These are phyloP conservation scores for Ichneumoninae sp. DNA, from an alignment of 2,888 invertebrate genomes.

Conservation along the genomic window DNA sequence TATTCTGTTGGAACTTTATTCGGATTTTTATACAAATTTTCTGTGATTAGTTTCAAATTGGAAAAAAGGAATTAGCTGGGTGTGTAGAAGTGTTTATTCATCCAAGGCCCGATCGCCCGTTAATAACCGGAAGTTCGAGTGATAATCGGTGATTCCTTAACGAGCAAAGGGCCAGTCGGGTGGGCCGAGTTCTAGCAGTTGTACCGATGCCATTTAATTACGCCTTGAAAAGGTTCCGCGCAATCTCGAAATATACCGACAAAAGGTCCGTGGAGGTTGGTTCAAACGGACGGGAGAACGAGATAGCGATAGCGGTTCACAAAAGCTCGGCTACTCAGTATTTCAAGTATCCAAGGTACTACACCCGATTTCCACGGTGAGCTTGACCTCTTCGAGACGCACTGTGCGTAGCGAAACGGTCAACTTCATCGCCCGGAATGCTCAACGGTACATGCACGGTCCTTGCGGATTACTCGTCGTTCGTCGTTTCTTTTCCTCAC, in stretches of 20 bases:
- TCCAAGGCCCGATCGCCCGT: background rate
- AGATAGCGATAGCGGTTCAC: conserved; percentile 24
- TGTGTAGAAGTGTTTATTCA: background rate
- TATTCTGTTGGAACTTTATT: too few relatives aligned
- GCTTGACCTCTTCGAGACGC: background rate
- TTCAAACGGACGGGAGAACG: conserved; percentile 22
- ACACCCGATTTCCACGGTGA: background rate
- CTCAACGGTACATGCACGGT: conserved; percentile 28
- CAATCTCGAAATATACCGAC: conserved; percentile 62
- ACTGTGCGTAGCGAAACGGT: background rate
- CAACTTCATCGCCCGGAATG: background rate
- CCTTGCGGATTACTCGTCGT: conserved; percentile 70
- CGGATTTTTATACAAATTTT: too few relatives aligned
- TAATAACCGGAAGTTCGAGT: background rate
- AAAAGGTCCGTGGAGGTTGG: conserved; percentile 66
- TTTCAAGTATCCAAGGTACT: conserved; percentile 7
- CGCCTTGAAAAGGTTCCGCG: conserved; percentile 76
- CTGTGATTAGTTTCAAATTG: background rate
- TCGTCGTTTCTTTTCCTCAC: conserved; percentile 52
- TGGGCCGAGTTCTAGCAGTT: conserved; percentile 15
- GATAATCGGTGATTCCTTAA: background rate
- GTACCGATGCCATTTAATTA: conserved; percentile 76
- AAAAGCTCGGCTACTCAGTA: conserved; percentile 31
- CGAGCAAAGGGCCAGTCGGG: conserved; percentile 63
- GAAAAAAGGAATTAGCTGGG: background rate